Base-by-base conservation (phyloP, 2,888 invertebrate species). In the Ptychoptera albimana region DNA sequence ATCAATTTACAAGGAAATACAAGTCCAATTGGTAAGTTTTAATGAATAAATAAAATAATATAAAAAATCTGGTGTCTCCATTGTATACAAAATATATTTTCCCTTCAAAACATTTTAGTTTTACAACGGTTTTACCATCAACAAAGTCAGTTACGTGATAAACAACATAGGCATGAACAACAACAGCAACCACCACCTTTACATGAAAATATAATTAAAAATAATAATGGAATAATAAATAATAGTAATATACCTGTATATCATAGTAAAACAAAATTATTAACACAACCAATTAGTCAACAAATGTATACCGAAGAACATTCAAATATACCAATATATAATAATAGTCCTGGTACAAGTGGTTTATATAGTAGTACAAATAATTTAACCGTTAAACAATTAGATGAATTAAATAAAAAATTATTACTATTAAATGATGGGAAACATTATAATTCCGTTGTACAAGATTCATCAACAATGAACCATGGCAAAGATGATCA, bases 41-140 rank as follows among this genome's bases (percentile, higher is more conserved):
- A 16, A 7, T 37, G 12, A 16, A 37, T 8, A 13, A 9, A 37
- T n/a, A 15, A n/a, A n/a, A 37, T 13, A 37, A n/a, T 13, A 3
- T 35, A 3, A 10, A 23, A 13, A 6, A 34, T 6, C 14, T 34
- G 12, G 23, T 23, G 29, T 37, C n/a, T 12, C 23, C 23, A 23
- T 7, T 23, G 23, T 23, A 23, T 23, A 23, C 4, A 23, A 5
- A 23, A 23, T 23, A 37, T 37, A 9, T 8, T 31, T 45, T 34
- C 38, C n/a, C n/a, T n/a, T n/a, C n/a, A n/a, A n/a, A n/a, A n/a
- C 11, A 12, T 50, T 50, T n/a, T 40, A 61, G 79, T 83, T 47
- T 67, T 82, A 52, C 82, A 82, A 60, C 70, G 82, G 59, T 83
- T 82, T 60, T 79, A 79, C 57, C 82, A 83, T 60, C 83, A 83